Conservation (phyloP, 2,113 vertebrate species). For the Aix galericulata region DNA sequence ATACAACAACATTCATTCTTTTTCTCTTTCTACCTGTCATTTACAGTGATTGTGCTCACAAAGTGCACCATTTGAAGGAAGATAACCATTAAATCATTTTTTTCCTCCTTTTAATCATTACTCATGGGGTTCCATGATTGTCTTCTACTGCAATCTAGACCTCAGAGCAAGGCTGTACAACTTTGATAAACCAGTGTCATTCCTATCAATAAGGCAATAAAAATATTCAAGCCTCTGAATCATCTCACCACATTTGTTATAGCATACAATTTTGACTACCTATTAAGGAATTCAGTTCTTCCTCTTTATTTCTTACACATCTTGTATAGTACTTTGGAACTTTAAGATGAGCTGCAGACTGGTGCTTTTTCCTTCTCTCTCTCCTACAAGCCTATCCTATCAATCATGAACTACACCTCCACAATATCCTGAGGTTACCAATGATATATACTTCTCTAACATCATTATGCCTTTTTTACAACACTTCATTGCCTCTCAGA, state of each 20-base stretch:
- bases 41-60: neutral
- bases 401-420: neutral
- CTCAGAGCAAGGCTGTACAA: neutral
- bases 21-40: neutral
- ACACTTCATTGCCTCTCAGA: neutral
- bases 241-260: neutral
- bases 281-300: neutral
- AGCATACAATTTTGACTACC: neutral
- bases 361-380: neutral
- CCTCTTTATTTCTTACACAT: neutral
- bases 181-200: neutral
- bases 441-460: neutral
- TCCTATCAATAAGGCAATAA: neutral
- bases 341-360: neutral
- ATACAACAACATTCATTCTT: neutral
- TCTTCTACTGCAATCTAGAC: neutral
- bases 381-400: neutral
- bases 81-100: neutral
- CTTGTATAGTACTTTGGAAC: neutral
- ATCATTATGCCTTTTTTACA: neutral
- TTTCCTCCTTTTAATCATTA: neutral
- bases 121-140: neutral
- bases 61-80: neutral
- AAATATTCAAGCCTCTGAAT: slow-evolving; percentile 12
- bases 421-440: neutral